These are phyloP conservation scores for Cyclargus thomasi DNA, from an alignment of 1,140 invertebrate genomes.

Conservation along the genomic window DNA sequence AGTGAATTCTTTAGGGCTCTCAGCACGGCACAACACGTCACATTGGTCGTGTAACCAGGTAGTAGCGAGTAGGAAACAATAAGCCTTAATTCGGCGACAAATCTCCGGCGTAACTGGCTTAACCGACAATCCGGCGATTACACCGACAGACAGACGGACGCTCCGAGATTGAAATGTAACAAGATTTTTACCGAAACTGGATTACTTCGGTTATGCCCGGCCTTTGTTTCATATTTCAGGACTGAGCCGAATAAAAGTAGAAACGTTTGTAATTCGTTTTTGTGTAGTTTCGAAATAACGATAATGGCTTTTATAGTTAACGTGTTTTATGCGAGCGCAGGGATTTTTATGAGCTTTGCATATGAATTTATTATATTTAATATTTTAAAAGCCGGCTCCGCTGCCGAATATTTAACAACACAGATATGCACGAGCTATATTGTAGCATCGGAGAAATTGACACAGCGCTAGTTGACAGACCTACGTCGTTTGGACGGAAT, in stretches of 20 bases:
- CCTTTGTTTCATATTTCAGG: conserved; percentile 18
- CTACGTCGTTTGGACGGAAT: too few species aligned
- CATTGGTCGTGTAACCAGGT: too few species aligned
- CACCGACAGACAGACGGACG: conserved; percentile 21
- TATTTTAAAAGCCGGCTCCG: background rate
- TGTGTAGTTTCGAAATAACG: conserved; percentile 5
- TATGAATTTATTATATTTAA: background rate
- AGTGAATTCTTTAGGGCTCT: too few species aligned
- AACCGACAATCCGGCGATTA: conserved; percentile 26
- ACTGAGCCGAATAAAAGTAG: conserved; percentile 11
- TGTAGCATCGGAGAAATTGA: too few species aligned
- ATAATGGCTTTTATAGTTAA: background rate
- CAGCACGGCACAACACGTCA: too few species aligned
- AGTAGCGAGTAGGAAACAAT: conserved; percentile 9
- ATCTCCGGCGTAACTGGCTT: conserved; percentile 26
- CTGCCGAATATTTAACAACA: background rate
- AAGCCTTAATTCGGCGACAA: conserved; percentile 23
- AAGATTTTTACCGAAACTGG: conserved; percentile 29
- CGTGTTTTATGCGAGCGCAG: background rate
- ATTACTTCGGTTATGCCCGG: conserved; percentile 19
- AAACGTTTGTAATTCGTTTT: conserved; percentile 12
- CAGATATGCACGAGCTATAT: too few species aligned
- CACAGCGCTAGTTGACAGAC: too few species aligned
- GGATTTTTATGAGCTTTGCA: background rate
- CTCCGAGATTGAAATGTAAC: conserved; percentile 32